These are phyloP conservation scores for Balaeniceps rex DNA, from an alignment of 2,113 vertebrate species.

Conservation along the genomic window DNA sequence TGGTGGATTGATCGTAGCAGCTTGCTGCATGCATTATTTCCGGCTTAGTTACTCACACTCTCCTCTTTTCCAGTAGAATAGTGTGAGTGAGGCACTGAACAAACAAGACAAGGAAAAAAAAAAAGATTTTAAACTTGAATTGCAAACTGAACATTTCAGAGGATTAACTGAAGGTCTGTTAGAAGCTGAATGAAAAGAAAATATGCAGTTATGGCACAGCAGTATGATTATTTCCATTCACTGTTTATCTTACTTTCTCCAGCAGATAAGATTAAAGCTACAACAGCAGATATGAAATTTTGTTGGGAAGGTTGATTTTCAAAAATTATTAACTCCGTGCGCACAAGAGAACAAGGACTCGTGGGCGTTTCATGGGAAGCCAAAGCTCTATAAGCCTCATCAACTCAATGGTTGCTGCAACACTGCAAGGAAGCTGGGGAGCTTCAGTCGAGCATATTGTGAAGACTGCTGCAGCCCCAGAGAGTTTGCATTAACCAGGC, in stretches of 20 bases:
- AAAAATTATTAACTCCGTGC: not conserved
- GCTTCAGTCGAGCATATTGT: accelerated
- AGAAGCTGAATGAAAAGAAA: conserved; percentile 6
- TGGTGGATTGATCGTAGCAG: not conserved
- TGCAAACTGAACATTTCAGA: not conserved
- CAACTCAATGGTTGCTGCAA: accelerated
- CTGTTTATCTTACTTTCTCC: conserved; percentile 1
- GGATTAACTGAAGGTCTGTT: not conserved
- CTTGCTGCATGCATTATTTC: not conserved
- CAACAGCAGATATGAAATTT: not conserved
- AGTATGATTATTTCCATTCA: conserved; percentile 18
- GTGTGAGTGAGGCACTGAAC: not conserved
- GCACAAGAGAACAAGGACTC: not conserved
- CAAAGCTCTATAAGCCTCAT: not conserved
- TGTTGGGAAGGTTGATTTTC: not conserved
- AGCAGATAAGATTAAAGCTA: conserved; percentile 7
- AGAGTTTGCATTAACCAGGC: accelerated
- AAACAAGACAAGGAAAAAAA: not conserved
- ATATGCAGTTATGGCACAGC: not conserved
- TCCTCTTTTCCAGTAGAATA: not conserved
- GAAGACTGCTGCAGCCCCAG: not conserved
- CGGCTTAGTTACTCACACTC: not conserved
- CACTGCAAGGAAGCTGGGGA: not conserved
- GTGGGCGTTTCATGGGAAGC: not conserved
- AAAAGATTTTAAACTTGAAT: not conserved